Conservation (phyloP, 2,113 vertebrate genomes). For the Rhinichthys klamathensis region DNA sequence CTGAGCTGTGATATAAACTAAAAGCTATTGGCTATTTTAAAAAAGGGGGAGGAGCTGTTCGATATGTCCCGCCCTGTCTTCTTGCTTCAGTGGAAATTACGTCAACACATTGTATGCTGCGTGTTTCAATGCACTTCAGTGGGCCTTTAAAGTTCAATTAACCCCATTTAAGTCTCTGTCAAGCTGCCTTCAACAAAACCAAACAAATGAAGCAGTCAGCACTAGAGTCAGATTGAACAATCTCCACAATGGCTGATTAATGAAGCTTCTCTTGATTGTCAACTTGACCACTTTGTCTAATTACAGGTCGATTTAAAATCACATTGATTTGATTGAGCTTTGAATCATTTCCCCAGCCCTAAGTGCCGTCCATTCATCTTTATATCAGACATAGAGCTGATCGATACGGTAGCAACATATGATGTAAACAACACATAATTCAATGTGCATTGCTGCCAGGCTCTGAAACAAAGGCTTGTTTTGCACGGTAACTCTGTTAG, state of each 20-base stretch:
- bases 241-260: neutral
- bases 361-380: neutral
- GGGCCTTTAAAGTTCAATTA: constrained; percentile 35
- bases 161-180: constrained; percentile 36
- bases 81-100: no score
- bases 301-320: constrained; percentile 19
- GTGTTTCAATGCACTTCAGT: no score
- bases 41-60: no score
- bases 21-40: no score
- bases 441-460: constrained; percentile 4
- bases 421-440: constrained; percentile 31
- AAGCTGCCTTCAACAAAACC: constrained; percentile 34
- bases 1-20: no score
- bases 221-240: constrained; percentile 39
- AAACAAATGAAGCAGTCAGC: constrained; percentile 29
- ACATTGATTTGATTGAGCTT: constrained; percentile 11
- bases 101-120: no score
- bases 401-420: constrained; percentile 18
- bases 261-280: neutral
- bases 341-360: constrained; percentile 7
- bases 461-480: constrained; percentile 33
- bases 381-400: constrained; percentile 17
- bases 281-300: neutral
- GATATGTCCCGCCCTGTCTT: no score
- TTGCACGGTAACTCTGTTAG: constrained; percentile 5